Conservation (phyloP, 2,888 invertebrate genomes). For the Torymus tubicola region DNA sequence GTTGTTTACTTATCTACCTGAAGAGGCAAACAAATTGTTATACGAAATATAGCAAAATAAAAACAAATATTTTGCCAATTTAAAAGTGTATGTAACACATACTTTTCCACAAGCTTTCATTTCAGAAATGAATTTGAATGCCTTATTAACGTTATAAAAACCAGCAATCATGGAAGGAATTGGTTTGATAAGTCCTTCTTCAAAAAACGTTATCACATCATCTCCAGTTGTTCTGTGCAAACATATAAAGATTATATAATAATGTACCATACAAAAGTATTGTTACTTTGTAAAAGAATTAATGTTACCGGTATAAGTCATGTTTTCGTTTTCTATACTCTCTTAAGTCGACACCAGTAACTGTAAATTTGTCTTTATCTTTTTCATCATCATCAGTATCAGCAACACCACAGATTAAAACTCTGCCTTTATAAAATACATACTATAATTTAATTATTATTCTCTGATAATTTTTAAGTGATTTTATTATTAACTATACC, state of each 20-base stretch:
- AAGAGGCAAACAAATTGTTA: no score
- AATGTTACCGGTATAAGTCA: slow-evolving; percentile 78
- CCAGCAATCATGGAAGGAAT: slow-evolving; percentile 79
- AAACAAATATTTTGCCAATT: no score
- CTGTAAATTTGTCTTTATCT: slow-evolving; percentile 75
- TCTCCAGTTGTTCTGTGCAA: slow-evolving; percentile 76
- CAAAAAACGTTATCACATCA: slow-evolving; percentile 81
- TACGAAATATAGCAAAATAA: no score
- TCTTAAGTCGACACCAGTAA: slow-evolving; percentile 78
- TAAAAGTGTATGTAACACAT: slow-evolving; percentile 2
- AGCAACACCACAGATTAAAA: slow-evolving; percentile 75
- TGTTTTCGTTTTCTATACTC: slow-evolving; percentile 77
- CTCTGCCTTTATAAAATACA: slow-evolving; percentile 64
- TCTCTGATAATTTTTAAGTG: slow-evolving; percentile 27
- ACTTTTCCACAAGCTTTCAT: slow-evolving; percentile 82
- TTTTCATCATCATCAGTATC: slow-evolving; percentile 65
- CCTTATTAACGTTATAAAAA: slow-evolving; percentile 80
- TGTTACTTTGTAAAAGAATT: not conserved
- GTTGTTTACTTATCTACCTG: no score
- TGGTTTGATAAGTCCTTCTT: slow-evolving; percentile 81
- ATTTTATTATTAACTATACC: slow-evolving; percentile 61
- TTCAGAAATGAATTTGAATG: slow-evolving; percentile 79
- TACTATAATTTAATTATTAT: slow-evolving; percentile 54
- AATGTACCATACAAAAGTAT: not conserved
- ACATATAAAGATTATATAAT: slow-evolving; percentile 4